These are phyloP conservation scores for Rotaria socialis DNA, from an alignment of 2,888 invertebrate species.

Conservation along the genomic window DNA sequence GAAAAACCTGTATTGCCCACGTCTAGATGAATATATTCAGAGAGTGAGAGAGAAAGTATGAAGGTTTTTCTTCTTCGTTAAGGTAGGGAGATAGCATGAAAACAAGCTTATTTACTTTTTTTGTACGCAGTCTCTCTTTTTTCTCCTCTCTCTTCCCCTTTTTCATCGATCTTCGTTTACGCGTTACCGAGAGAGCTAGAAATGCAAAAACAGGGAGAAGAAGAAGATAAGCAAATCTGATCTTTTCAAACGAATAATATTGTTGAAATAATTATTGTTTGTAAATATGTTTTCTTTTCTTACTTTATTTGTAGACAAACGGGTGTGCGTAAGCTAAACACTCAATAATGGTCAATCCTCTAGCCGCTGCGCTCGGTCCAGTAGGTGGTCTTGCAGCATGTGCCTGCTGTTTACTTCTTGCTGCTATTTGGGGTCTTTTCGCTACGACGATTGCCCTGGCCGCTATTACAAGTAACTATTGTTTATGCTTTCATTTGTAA, in stretches of 20 bases:
- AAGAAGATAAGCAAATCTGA: not conserved
- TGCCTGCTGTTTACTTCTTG: not conserved
- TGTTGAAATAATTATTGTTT: not conserved
- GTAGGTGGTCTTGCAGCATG: constrained; percentile 14
- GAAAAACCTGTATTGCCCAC: not conserved
- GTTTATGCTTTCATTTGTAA: not conserved
- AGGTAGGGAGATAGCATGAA: not conserved
- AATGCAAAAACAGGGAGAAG: not conserved
- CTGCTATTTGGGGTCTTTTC: constrained; percentile 36
- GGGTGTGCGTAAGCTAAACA: not conserved
- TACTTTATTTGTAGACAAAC: not conserved
- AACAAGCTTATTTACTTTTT: not conserved
- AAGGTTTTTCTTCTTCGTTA: not conserved
- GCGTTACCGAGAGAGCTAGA: not conserved
- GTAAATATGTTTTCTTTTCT: not conserved
- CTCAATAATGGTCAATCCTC: not conserved
- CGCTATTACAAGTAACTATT: not conserved
- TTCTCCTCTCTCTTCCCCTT: not conserved
- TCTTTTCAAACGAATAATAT: not conserved
- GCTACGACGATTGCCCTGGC: not conserved
- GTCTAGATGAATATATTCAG: not conserved
- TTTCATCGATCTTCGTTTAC: not conserved
- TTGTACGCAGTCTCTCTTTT: not conserved
- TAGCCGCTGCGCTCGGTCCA: not conserved
- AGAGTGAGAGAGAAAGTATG: not conserved